A percentile compares a stretch with the other conserved stretches of the same genome.
Conservation (phyloP, 2,113 vertebrate species). For the Burhinus bistriatus region DNA sequence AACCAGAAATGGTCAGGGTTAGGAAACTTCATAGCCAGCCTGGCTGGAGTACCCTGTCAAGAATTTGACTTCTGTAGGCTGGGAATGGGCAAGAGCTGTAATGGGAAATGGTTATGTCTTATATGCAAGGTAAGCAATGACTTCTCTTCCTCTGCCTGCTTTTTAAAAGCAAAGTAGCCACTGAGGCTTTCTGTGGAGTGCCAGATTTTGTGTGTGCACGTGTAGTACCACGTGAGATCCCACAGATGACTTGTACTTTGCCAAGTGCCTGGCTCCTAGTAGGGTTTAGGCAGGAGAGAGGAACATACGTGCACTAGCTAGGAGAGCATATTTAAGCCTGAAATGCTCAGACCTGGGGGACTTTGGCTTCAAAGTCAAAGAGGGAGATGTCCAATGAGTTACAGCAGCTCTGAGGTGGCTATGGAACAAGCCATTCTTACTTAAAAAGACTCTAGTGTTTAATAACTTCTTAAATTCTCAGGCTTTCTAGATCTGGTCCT, state of each 20-base stretch:
- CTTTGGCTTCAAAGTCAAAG: not conserved
- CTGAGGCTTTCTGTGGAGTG: not conserved
- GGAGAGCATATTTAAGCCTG: not conserved
- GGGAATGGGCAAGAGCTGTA: not conserved
- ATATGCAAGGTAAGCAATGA: not conserved
- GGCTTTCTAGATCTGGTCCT: not conserved
- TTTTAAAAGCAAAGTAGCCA: not conserved
- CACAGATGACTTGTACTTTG: not conserved
- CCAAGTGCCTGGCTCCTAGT: rapidly evolving
- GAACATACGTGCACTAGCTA: not conserved
- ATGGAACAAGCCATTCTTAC: not conserved
- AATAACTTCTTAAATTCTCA: not conserved
- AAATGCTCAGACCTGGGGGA: not conserved
- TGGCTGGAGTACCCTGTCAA: not conserved
- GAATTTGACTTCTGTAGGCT: not conserved
- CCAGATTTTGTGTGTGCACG: not conserved
- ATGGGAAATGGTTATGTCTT: not conserved
- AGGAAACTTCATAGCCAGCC: not conserved
- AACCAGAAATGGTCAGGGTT: not conserved
- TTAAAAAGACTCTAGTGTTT: not conserved
- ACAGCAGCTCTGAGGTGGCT: not conserved
- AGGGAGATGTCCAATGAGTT: not conserved
- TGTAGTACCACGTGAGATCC: rapidly evolving
- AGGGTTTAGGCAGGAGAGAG: not conserved
- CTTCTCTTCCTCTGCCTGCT: not conserved